These are phyloP conservation scores for Phoxinus dragarum DNA, from an alignment of 2,797 vertebrate species.

Conservation along the genomic window DNA sequence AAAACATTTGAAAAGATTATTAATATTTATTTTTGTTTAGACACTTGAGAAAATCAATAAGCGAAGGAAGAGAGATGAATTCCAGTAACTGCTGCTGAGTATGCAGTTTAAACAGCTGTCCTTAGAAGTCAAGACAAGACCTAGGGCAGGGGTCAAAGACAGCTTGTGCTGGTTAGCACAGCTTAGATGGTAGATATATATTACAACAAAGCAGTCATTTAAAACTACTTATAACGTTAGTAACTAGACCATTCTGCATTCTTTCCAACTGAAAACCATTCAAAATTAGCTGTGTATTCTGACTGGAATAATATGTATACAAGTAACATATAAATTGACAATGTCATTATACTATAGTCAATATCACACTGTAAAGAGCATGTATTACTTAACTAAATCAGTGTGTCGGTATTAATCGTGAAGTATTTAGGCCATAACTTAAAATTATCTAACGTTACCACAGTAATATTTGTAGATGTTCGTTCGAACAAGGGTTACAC, in stretches of 20 bases:
- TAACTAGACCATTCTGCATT: background rate
- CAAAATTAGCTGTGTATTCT: background rate
- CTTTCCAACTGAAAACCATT: background rate
- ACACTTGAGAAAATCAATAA: slow-evolving; percentile 73
- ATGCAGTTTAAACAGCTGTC: slow-evolving; percentile 33
- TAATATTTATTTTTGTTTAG: slow-evolving; percentile 67
- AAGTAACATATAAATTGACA: background rate
- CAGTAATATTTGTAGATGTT: background rate
- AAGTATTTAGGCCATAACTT: background rate
- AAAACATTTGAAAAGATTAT: slow-evolving; percentile 62
- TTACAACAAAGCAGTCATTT: background rate
- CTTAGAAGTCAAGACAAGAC: background rate
- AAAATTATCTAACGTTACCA: no score
- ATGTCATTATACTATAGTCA: background rate
- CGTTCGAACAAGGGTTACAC: background rate
- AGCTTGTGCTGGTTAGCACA: background rate
- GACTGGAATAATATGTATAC: background rate
- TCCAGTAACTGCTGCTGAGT: slow-evolving; percentile 69
- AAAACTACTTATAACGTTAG: background rate
- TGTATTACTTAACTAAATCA: background rate
- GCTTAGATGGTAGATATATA: background rate
- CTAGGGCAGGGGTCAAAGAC: background rate
- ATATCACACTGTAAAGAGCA: background rate
- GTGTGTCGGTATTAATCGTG: background rate
- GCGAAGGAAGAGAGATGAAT: slow-evolving; percentile 64